phyloP scores from a whole-genome alignment of 2,113 vertebrate genomes.

The Uropsilus gracilis region DNA sequence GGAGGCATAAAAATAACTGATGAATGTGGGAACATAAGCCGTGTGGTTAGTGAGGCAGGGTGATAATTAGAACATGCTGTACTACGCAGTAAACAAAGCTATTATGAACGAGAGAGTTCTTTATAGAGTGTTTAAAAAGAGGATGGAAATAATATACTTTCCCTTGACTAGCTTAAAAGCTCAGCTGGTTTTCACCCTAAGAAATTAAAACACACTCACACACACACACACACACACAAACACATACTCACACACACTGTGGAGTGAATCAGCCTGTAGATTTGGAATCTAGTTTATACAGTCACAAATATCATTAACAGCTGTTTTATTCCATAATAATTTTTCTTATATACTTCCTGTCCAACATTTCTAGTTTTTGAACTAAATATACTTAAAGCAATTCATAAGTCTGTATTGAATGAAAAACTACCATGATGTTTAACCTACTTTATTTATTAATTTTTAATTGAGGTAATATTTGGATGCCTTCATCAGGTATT shows the following conservation, averaged over 20 bases:
- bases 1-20: conserved; percentile 88
- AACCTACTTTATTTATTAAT: neutral
- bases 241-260: neutral
- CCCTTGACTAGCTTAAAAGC: conserved; percentile 80
- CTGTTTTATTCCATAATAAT: conserved; percentile 60
- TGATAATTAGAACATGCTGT: conserved; percentile 90
- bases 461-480: too few relatives aligned
- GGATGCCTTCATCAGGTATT: too few relatives aligned
- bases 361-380: conserved; percentile 19
- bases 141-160: conserved; percentile 85
- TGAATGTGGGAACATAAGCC: conserved; percentile 86
- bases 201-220: conserved; percentile 64
- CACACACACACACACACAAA: neutral
- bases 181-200: conserved; percentile 65
- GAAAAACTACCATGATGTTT: neutral
- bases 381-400: conserved; percentile 51
- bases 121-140: conserved; percentile 86
- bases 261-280: conserved; percentile 63
- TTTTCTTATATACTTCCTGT: conserved; percentile 39
- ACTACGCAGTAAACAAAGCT: conserved; percentile 88
- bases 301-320: conserved; percentile 67
- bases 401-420: conserved; percentile 30
- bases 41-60: conserved; percentile 87
- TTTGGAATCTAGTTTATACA: conserved; percentile 64
- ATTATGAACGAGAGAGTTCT: conserved; percentile 86